Percentiles rank a stretch among this genome's conserved stretches.
These are phyloP conservation scores for Leptatherina wallacei DNA, from an alignment of 2,797 vertebrate genomes.

Conservation along the genomic window DNA sequence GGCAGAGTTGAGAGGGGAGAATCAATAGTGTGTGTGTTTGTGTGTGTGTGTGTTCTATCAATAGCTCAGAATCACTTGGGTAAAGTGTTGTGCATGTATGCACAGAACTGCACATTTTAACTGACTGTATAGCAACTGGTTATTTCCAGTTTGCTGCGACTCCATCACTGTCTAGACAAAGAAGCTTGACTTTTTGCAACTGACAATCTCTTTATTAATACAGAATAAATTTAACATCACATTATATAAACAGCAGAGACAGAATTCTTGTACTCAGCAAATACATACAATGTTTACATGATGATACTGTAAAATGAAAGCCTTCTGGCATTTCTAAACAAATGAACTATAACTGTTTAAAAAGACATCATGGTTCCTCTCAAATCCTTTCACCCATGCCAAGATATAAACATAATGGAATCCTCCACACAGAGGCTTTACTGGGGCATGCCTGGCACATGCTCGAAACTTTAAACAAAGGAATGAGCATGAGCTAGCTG, in stretches of 20 bases:
- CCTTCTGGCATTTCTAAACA: constrained; percentile 70
- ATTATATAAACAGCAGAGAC: constrained; percentile 42
- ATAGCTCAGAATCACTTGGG: constrained; percentile 68
- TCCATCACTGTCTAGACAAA: constrained; percentile 69
- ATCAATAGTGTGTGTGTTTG: constrained; percentile 60
- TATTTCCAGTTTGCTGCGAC: constrained; percentile 62
- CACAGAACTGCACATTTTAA: constrained; percentile 50
- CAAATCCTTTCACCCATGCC: constrained; percentile 78
- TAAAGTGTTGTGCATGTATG: constrained; percentile 54
- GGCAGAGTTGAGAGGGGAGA: constrained; percentile 75
- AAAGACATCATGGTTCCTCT: constrained; percentile 77
- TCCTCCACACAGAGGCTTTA: constrained; percentile 76
- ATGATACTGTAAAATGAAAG: constrained; percentile 67
- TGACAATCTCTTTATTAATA: constrained; percentile 58
- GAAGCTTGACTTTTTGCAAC: constrained; percentile 55
- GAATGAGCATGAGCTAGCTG: constrained; percentile 74
- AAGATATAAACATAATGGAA: constrained; percentile 79
- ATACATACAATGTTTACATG: constrained; percentile 53
- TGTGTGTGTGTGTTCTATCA: constrained; percentile 62
- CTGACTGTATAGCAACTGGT: constrained; percentile 60
- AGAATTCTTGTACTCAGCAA: constrained; percentile 49
- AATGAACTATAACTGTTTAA: constrained; percentile 80
- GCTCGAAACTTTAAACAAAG: constrained; percentile 80
- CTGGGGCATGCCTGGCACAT: constrained; percentile 77
- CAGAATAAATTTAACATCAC: constrained; percentile 31